Conservation (phyloP, 1,140 invertebrate genomes). For the Hestina assimilis region DNA sequence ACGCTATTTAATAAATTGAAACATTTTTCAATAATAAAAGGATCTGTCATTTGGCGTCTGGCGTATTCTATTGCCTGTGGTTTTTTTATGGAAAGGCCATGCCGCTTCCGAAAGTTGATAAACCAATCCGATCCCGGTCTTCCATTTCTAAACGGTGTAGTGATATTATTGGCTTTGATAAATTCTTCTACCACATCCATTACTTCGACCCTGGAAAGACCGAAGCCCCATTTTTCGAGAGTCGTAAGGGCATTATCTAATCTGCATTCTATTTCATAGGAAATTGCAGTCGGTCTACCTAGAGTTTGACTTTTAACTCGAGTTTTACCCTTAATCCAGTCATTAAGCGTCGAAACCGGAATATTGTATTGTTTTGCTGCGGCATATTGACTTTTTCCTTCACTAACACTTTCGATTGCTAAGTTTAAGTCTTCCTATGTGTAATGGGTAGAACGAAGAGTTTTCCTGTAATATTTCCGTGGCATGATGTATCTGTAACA, state of each 20-base stretch:
- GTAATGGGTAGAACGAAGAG: no score
- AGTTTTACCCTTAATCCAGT: no score
- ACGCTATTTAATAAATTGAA: conserved; percentile 26
- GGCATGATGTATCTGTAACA: no score
- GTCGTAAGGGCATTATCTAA: not conserved
- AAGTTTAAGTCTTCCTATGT: no score
- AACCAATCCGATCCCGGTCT: conserved; percentile 10
- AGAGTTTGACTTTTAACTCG: no score
- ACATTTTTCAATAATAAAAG: conserved; percentile 28
- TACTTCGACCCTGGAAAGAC: not conserved
- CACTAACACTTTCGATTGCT: no score
- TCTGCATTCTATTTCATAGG: not conserved
- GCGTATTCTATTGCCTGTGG: conserved; percentile 19
- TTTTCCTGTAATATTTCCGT: no score
- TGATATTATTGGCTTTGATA: conserved; percentile 16
- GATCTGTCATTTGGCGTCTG: conserved; percentile 28
- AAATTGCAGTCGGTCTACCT: not conserved
- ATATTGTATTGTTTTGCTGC: not conserved
- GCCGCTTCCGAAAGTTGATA: not conserved
- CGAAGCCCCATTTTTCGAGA: not conserved
- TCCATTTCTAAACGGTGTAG: conserved; percentile 16
- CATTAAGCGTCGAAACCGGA: no score
- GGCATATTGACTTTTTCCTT: not conserved
- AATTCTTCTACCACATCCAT: not conserved
- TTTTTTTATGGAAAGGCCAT: conserved; percentile 15